Base-by-base conservation (phyloP, 2,888 invertebrate species). In the Troides aeacus region DNA sequence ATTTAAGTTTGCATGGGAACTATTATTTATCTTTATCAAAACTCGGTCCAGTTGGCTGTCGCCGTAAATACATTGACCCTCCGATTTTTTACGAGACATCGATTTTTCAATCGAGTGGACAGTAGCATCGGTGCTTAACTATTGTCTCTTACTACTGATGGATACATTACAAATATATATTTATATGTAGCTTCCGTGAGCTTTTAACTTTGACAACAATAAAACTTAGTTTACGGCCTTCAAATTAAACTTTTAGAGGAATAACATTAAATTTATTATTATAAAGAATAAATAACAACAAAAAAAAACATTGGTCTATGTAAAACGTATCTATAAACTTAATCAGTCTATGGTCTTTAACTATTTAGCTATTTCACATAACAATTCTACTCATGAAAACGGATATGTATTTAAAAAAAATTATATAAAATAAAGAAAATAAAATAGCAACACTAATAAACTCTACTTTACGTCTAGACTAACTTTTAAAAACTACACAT, bases 1-100 rank as follows among this genome's bases (percentile, higher is more conserved):
- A n/a, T 15, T 18, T 53, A n/a, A n/a, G 53, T 53, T 53, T 53
- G n/a, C 0, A 6, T 53, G n/a, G 2, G 18, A 53, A n/a, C 18
- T 53, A n/a, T n/a, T 64, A 36, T 7, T 85, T 86, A 86, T 79
- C 84, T 87, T 84, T 85, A 86, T 85, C 83, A 78, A 78, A 80
- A 74, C 76, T 75, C 81, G 79, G 82, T 81, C 80, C 86, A 82
- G 81, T 82, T 79, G 82, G 82, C 78, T 76, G 81, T 71, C 70
- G 76, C 73, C 69, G 75, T 73, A 80, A 74, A 87, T 86, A 84
- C 77, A 72, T 73, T 84, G 84, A 82, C 85, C 70, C 76, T 67
- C 76, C 74, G 78, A 72, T 77, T 79, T 80, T 77, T 74, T 80
- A 78, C 74, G 77, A 79, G 76, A 76, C 76, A 79, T 79, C 74